Percentiles rank a stretch among this genome's conserved stretches.
phyloP scores from a whole-genome alignment of 1,140 invertebrate species.

The Ceratosolen solmsi region DNA sequence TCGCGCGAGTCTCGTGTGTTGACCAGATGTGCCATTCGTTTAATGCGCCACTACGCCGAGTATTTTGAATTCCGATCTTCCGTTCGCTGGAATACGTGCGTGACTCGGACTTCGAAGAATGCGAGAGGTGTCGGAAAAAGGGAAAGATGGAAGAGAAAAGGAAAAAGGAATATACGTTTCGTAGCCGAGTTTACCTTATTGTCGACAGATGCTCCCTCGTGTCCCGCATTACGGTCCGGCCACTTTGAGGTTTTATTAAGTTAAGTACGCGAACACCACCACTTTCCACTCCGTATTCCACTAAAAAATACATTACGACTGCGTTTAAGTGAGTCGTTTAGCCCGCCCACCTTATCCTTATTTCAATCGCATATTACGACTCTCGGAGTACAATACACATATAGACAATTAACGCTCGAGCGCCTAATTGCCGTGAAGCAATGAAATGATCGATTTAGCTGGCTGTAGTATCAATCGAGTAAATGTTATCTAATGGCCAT shows the following conservation, averaged over 20 bases:
- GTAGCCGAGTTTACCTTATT: constrained; percentile 5
- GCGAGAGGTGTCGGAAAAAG: constrained; percentile 15
- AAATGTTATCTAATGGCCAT: too few relatives aligned
- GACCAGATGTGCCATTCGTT: constrained; percentile 30
- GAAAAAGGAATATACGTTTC: constrained; percentile 33
- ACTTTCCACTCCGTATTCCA: too few relatives aligned
- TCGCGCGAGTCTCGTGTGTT: constrained; percentile 18
- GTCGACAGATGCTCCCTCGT: constrained; percentile 30
- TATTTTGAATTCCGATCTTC: constrained; percentile 41
- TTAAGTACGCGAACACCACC: too few relatives aligned
- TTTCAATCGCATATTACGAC: too few relatives aligned
- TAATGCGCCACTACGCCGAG: not conserved
- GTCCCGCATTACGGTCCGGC: not conserved
- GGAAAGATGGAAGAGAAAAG: not conserved
- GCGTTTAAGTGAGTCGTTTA: too few relatives aligned
- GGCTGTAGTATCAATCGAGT: too few relatives aligned
- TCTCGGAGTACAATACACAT: too few relatives aligned
- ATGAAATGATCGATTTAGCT: too few relatives aligned
- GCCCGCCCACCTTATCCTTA: too few relatives aligned
- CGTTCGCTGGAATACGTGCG: not conserved
- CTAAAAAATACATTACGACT: too few relatives aligned
- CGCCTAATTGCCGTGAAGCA: too few relatives aligned
- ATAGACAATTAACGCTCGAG: too few relatives aligned
- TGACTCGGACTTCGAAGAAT: not conserved
- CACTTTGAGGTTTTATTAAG: constrained; percentile 12